Conservation (phyloP, 2,113 vertebrate species). For the Tragelaphus buxtoni region DNA sequence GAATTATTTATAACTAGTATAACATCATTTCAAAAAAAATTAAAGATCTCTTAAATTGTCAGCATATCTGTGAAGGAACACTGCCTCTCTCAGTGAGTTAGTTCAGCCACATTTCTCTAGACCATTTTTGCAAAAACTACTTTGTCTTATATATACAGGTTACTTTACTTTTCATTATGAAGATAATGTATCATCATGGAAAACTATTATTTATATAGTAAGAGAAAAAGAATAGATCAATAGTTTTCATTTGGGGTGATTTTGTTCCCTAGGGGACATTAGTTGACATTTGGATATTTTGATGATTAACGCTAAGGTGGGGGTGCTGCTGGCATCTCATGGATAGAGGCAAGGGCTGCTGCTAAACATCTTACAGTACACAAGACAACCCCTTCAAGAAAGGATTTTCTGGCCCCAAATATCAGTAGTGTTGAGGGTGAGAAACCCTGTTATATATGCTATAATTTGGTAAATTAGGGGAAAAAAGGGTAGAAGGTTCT, state of each 20-base stretch:
- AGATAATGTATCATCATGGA: background rate
- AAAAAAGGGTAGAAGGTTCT: accelerated
- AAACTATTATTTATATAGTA: background rate
- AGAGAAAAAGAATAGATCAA: background rate
- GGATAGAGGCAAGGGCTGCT: background rate
- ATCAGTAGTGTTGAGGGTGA: background rate
- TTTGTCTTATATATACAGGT: background rate
- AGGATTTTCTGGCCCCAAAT: background rate
- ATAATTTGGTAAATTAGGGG: background rate
- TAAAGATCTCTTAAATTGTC: conserved; percentile 17
- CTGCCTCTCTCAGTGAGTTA: background rate
- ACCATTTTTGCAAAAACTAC: background rate
- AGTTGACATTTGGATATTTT: background rate
- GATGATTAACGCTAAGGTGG: background rate
- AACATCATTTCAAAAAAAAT: background rate
- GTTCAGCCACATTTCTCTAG: background rate
- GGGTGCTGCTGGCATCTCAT: background rate
- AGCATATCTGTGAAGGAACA: conserved; percentile 19
- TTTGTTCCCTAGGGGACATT: background rate
- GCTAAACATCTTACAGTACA: background rate
- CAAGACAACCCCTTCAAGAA: background rate
- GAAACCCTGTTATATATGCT: background rate
- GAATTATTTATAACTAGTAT: background rate
- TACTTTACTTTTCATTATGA: background rate
- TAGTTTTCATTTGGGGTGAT: background rate